Conservation (phyloP, 2,888 invertebrate species). For the Drosophila paramelanica region DNA sequence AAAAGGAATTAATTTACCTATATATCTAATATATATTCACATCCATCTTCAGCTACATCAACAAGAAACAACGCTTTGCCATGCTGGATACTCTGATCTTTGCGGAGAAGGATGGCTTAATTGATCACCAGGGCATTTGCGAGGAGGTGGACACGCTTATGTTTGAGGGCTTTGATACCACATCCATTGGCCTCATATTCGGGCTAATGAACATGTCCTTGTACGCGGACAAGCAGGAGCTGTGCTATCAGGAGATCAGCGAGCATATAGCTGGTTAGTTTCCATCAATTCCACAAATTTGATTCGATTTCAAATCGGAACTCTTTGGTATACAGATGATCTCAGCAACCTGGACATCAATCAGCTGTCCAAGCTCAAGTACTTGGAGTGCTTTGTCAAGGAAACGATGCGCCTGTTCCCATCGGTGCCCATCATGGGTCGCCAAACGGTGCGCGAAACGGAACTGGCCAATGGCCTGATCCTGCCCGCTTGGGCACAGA, state of each 20-base stretch:
- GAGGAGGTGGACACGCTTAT: slow-evolving; percentile 91
- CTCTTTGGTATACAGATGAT: slow-evolving; percentile 44
- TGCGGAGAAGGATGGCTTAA: slow-evolving; percentile 73
- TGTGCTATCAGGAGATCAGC: slow-evolving; percentile 72
- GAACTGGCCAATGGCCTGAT: slow-evolving; percentile 68
- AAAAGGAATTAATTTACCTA: too few species aligned
- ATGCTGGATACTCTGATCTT: slow-evolving; percentile 78
- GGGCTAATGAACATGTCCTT: slow-evolving; percentile 74
- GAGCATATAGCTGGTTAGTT: slow-evolving; percentile 67
- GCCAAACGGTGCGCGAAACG: slow-evolving; percentile 85
- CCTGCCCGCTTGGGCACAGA: slow-evolving; percentile 70
- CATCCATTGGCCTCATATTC: slow-evolving; percentile 77
- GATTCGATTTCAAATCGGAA: too few species aligned
- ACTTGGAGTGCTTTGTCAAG: slow-evolving; percentile 69
- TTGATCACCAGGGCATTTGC: slow-evolving; percentile 86
- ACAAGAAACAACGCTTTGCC: slow-evolving; percentile 73
- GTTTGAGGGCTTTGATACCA: slow-evolving; percentile 79
- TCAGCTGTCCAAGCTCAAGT: slow-evolving; percentile 53
- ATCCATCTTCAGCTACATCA: slow-evolving; percentile 44
- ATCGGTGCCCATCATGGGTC: slow-evolving; percentile 87
- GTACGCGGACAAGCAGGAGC: slow-evolving; percentile 70
- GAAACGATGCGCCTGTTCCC: slow-evolving; percentile 86
- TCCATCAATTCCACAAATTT: background rate
- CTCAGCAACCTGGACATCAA: slow-evolving; percentile 55
- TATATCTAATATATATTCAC: background rate